Conservation (phyloP, 2,797 vertebrate species). For the Artibeus jamaicensis region DNA sequence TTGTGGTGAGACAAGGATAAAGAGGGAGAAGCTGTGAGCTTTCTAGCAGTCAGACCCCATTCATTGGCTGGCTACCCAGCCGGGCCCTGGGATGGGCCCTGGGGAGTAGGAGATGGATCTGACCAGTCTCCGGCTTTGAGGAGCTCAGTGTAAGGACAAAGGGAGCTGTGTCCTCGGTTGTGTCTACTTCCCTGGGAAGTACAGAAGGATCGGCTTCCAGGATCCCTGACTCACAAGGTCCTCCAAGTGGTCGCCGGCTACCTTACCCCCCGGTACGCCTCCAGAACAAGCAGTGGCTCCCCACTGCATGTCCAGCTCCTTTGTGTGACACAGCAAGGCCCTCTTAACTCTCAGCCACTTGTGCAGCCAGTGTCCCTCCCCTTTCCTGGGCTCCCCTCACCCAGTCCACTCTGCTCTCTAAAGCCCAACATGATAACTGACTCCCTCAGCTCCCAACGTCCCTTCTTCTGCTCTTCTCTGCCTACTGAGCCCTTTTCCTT, state of each 20-base stretch:
- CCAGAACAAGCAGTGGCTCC: neutral
- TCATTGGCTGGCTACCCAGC: neutral
- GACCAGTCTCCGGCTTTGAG: neutral
- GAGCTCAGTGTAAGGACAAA: neutral
- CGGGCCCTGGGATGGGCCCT: too few relatives aligned
- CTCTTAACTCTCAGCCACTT: neutral
- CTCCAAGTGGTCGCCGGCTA: neutral
- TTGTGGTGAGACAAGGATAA: neutral
- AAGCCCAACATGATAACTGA: neutral
- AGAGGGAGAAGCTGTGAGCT: too few relatives aligned
- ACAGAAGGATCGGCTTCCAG: neutral
- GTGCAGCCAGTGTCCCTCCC: neutral
- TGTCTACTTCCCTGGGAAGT: neutral
- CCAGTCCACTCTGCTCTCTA: neutral
- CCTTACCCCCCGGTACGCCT: neutral
- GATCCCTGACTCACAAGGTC: neutral
- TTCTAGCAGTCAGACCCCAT: neutral
- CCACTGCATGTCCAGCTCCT: fast-evolving
- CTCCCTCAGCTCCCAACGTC: neutral
- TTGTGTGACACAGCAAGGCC: neutral
- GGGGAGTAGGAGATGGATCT: neutral
- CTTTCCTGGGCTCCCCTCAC: neutral
- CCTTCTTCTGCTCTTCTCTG: neutral
- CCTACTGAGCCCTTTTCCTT: neutral
- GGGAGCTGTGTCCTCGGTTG: too few relatives aligned